phyloP scores from a whole-genome alignment of 1,140 invertebrate genomes.

The Drosophila sproati region DNA sequence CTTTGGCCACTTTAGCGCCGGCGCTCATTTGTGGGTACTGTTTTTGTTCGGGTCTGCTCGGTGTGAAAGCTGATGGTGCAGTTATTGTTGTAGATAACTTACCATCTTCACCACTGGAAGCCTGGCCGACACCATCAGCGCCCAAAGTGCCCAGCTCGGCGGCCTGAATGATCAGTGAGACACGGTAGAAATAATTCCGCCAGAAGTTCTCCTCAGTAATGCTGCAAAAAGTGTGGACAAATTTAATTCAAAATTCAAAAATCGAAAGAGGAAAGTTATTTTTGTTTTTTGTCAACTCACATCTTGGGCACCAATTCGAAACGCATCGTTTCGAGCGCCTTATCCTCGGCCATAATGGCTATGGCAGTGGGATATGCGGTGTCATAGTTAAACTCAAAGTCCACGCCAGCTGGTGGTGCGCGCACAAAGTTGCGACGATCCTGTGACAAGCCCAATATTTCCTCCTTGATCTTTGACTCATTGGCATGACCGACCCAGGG shows the following conservation, averaged over 20 bases:
- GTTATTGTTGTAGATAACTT: slow-evolving; percentile 46
- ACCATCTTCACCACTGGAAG: slow-evolving; percentile 84
- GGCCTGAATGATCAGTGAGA: slow-evolving; percentile 98
- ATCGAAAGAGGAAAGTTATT: no score
- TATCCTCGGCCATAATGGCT: slow-evolving; percentile 97
- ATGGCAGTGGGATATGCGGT: slow-evolving; percentile 95
- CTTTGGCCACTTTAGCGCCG: slow-evolving; percentile 1
- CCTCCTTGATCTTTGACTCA: slow-evolving; percentile 95
- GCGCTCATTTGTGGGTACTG: slow-evolving; percentile 17
- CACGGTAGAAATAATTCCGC: slow-evolving; percentile 99
- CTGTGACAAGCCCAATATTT: slow-evolving; percentile 97
- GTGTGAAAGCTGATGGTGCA: slow-evolving; percentile 19
- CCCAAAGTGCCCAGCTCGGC: slow-evolving; percentile 89
- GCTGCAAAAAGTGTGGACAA: slow-evolving; percentile 86
- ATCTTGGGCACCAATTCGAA: slow-evolving; percentile 99
- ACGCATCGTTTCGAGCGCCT: slow-evolving; percentile 98
- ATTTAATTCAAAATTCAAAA: neutral
- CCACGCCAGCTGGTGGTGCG: slow-evolving; percentile 96
- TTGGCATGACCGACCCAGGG: slow-evolving; percentile 97
- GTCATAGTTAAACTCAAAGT: slow-evolving; percentile 98
- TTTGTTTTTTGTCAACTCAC: slow-evolving; percentile 86
- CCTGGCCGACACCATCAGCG: slow-evolving; percentile 84
- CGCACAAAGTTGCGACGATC: slow-evolving; percentile 98
- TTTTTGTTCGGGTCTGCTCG: slow-evolving; percentile 23
- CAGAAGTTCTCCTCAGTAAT: slow-evolving; percentile 99